Conservation (phyloP, 2,113 vertebrate species). For the Propithecus coquereli region DNA sequence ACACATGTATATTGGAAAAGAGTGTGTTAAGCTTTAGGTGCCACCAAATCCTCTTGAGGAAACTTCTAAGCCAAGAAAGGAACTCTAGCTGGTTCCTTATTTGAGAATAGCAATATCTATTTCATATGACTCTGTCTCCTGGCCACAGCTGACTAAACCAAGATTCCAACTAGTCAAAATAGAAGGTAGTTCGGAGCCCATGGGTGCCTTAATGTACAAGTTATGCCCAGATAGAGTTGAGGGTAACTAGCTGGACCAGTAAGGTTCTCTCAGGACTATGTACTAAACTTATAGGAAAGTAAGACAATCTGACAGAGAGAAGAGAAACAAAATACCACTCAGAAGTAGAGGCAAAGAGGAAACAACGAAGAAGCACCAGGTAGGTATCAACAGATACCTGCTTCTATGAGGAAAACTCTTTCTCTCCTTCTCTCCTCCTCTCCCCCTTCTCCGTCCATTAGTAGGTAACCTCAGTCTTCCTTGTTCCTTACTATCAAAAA, state of each 20-base stretch:
- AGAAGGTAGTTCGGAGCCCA: neutral
- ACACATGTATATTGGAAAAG: neutral
- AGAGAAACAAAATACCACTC: neutral
- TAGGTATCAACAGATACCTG: neutral
- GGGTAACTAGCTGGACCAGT: neutral
- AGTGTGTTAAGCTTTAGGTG: neutral
- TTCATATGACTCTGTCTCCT: neutral
- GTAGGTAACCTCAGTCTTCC: neutral
- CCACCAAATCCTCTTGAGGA: neutral
- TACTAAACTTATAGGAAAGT: neutral
- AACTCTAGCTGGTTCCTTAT: neutral
- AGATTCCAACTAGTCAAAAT: neutral
- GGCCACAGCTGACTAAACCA: neutral
- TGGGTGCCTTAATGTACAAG: neutral
- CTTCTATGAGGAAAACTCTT: neutral
- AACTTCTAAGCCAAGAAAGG: neutral
- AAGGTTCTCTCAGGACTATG: neutral
- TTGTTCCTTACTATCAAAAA: conserved; percentile 22
- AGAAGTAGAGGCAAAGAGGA: neutral
- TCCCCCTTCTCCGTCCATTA: neutral
- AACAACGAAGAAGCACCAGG: neutral
- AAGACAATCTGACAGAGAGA: neutral
- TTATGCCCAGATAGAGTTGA: neutral
- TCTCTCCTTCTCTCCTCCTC: neutral
- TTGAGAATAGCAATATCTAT: neutral